These are phyloP conservation scores for Osmerus mordax DNA, from an alignment of 2,113 vertebrate species.

Conservation along the genomic window DNA sequence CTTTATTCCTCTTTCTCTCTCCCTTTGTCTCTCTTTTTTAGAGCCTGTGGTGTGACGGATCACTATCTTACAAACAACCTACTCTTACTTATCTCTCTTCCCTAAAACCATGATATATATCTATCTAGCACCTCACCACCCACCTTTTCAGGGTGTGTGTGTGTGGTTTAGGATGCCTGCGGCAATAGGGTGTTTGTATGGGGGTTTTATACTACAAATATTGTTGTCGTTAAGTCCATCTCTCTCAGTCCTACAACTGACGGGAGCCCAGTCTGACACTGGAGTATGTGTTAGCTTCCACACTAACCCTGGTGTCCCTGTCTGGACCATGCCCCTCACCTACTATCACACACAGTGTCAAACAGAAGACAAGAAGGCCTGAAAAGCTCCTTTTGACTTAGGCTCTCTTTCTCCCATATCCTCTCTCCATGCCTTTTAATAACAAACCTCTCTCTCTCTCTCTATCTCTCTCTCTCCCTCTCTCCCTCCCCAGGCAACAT, in stretches of 20 bases:
- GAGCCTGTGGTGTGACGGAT: not conserved
- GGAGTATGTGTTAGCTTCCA: conserved; percentile 13
- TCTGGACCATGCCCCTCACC: too few relatives aligned
- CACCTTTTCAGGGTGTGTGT: conserved; percentile 1
- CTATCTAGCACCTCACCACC: too few relatives aligned
- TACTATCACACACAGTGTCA: too few relatives aligned
- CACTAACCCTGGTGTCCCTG: not conserved
- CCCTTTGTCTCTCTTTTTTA: not conserved
- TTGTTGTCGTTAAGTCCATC: conserved; percentile 20
- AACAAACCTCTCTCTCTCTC: too few relatives aligned
- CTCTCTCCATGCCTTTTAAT: too few relatives aligned
- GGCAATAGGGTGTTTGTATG: too few relatives aligned
- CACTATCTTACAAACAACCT: not conserved
- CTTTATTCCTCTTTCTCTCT: not conserved
- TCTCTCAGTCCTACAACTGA: not conserved
- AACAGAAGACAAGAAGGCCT: too few relatives aligned
- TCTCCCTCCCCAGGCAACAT: conserved; percentile 51
- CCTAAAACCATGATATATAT: not conserved
- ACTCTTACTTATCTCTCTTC: not conserved
- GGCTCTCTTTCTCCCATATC: too few relatives aligned
- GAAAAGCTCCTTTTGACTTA: too few relatives aligned
- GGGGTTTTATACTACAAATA: not conserved
- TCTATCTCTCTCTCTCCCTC: too few relatives aligned
- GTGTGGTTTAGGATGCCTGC: conserved; percentile 28
- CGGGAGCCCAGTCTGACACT: not conserved